phyloP scores from a whole-genome alignment of 2,797 vertebrate genomes.

The Buceros bicornis region DNA sequence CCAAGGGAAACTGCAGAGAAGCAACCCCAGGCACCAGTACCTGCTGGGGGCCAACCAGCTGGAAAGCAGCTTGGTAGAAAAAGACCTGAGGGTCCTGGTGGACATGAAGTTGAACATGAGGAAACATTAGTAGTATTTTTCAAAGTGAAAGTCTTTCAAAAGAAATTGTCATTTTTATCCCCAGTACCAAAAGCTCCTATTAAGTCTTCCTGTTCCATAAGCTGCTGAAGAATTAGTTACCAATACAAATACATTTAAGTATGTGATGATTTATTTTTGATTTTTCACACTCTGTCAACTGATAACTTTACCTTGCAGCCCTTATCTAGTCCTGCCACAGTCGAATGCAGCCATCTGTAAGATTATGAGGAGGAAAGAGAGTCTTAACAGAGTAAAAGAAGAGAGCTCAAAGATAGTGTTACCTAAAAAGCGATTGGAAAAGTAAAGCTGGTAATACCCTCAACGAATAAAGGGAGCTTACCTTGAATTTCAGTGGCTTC shows the following conservation, averaged over 20 bases:
- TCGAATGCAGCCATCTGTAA: conserved; percentile 68
- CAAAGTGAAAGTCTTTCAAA: background rate
- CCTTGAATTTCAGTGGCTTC: conserved; percentile 42
- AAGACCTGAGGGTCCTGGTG: background rate
- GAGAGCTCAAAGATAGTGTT: conserved; percentile 12
- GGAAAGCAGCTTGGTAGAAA: background rate
- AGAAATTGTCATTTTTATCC: background rate
- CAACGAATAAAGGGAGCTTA: conserved; percentile 44
- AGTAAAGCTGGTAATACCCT: conserved; percentile 48
- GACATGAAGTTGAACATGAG: background rate
- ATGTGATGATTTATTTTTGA: conserved; percentile 22
- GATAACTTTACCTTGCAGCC: conserved; percentile 61
- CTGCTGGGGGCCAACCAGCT: accelerated
- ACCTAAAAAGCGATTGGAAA: conserved; percentile 32
- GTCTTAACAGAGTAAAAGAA: conserved; percentile 59
- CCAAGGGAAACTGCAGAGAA: background rate
- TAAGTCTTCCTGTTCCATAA: background rate
- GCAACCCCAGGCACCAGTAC: background rate
- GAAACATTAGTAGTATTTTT: background rate
- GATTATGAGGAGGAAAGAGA: conserved; percentile 73
- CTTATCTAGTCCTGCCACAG: conserved; percentile 68
- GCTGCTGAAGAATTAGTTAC: conserved; percentile 36
- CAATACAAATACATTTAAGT: background rate
- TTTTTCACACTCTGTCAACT: conserved; percentile 51
- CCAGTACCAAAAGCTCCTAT: background rate